phyloP scores from a whole-genome alignment of 2,113 vertebrate genomes.

The Pycnonotus jocosus region DNA sequence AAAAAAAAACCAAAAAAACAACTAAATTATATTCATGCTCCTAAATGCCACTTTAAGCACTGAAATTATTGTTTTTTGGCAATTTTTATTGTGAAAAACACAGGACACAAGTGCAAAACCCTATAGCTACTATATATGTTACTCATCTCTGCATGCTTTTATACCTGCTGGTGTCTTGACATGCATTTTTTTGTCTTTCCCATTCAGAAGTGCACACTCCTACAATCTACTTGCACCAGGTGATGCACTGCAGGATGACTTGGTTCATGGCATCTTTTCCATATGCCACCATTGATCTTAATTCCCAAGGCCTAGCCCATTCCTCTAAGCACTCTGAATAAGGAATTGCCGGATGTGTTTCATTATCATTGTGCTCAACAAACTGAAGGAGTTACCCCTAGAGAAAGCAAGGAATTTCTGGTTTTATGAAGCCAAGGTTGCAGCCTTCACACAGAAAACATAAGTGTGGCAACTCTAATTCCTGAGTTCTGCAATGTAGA shows the following conservation, averaged over 20 bases:
- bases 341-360: background rate
- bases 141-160: background rate
- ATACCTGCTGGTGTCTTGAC: background rate
- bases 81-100: background rate
- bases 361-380: background rate
- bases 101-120: background rate
- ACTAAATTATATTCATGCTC: background rate
- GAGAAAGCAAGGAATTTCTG: background rate
- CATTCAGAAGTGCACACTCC: background rate
- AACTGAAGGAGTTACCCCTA: background rate
- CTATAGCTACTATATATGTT: background rate
- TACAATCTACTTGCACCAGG: background rate
- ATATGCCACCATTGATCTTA: accelerated
- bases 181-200: background rate
- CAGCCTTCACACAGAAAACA: background rate
- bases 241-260: background rate
- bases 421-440: background rate
- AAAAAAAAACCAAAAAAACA: background rate
- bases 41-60: background rate
- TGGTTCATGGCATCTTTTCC: background rate
- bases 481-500: background rate
- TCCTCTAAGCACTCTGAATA: background rate
- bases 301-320: background rate
- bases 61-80: background rate
- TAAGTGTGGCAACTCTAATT: background rate